Evolutionary conservation across 2,797 vertebrate genomes (phyloP), one percentile per base, ranked within the genome.

Genomic region (Coendou prehensilis): DNA sequence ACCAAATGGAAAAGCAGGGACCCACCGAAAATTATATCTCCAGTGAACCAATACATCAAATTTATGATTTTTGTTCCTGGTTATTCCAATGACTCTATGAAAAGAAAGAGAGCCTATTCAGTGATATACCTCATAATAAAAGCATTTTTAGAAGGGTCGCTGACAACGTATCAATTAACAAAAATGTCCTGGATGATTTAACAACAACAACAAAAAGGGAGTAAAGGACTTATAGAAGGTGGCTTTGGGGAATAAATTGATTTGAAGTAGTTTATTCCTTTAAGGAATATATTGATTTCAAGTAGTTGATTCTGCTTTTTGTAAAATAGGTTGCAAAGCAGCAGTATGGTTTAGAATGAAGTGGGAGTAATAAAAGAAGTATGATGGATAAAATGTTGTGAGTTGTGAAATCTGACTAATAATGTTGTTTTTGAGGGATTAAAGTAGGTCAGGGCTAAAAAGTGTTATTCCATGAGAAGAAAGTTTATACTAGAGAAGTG

Each of bases 21-120:
- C 63, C 73, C 86, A 95, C 37, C 93, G 88, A 97, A 97, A 98
- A 98, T 93, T 95, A 97, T 98, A 97, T 97, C 69, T 93, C 87
- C 80, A 96, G 96, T 93, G 87, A 96, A 96, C 33, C 75, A 92
- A 96, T 83, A 92, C 18, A 93, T 98, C 87, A 92, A 96, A 95
- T 92, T 81, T 96, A 97, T 61, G 57, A 96, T 61, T 98, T 96
- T 57, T 64, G 47, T 71, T 96, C 78, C 76, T 85, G 88, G 15
- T 90, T 93, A 86, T 81, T 64, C 0, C 47, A 64, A n/a, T 94
- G 84, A 94, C 54, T 61, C 45, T 85, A 7, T 78, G 88, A 85
- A 95, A 87, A 97, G 87, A 78, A 41, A 92, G 57, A 0, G 0
- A 91, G 15, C 5, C 10, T 80, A 75, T 23, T 89, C 15, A 87